Evolutionary conservation across 2,888 invertebrate genomes (phyloP), one percentile per base, ranked within the genome.

Genomic region (Nephrotoma guestfalica): DNA sequence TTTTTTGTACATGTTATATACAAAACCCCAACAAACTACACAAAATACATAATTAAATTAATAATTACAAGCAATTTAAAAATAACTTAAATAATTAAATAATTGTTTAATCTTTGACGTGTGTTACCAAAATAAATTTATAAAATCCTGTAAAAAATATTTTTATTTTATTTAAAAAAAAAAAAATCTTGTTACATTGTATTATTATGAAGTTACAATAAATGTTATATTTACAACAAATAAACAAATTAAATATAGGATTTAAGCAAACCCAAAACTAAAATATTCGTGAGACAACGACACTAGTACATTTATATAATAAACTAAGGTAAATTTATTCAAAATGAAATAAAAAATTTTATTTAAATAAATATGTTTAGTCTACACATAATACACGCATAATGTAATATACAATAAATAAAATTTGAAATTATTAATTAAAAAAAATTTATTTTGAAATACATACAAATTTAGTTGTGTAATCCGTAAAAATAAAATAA

Each of bases 191-290:
- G 86, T 87, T 87, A 87, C 51, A 84, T 87, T 87, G 87, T 87
- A 87, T 88, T 88, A 88, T 87, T 87, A 86, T 85, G 30, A 71
- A 71, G 9, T 71, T 71, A 71, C 71, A 88, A 87, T 87, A 87
- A 87, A 87, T 88, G 89, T 89, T 89, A 88, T 88, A 88, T 88
- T 88, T 88, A 88, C 87, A 86, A 87, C 30, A 88, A 87, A 89
- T 86, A 87, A 86, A 87, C 86, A 87, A 42, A 87, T 86, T 40
- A 71, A 85, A 88, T 30, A 30, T 71, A 87, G 87, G 86, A 86
- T 84, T 87, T 85, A 87, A 87, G 88, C 88, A 86, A 87, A 88
- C 42, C 88, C 87, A 87, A 86, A 30, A 30, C 30, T 30, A 57
- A 87, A 86, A 87, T 87, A 88, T 87, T 87, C 87, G 87, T 86